Base-by-base conservation (phyloP, 2,888 invertebrate genomes). In the Allophyes oxyacanthae region DNA sequence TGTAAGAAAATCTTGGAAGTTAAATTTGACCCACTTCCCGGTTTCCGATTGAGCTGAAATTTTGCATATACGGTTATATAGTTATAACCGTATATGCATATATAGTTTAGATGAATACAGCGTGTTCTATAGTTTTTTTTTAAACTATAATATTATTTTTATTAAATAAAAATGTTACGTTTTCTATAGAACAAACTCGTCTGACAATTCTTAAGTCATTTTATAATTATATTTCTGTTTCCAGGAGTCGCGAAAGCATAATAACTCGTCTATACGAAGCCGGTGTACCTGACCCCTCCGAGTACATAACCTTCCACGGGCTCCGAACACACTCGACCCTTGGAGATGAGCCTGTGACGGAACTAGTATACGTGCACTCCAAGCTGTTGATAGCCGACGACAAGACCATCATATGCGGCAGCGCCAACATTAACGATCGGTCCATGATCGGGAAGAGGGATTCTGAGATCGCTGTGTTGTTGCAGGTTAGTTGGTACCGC, bases 401-500 rank as follows among this genome's bases (percentile, higher is more conserved):
- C 87, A 96, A 96, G 72, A 95, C 96, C 2, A 96, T 98, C 0
- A 98, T 99, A 65, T 99, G 99, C 79, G 99, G 99, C 13, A 99
- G 99, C 5, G 99, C 99, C 0, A 99, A 99, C 84, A 99, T 99
- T 75, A 99, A 99, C 83, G 99, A 99, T 86, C 94, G 99, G 48
- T 99, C 99, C 53, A 95, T 99, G 95, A 94, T 98, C 50, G 99
- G 99, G 0, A 97, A 96, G 62, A 95, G 99, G 68, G 99, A 99
- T 83, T 99, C 99, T 0, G 99, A 99, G 91, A 96, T 98, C 6
- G 98, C 98, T 2, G 97, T 98, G 11, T 92, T 99, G 38, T 95
- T 99, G 50, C 97, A 98, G 95, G 98, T 96, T 82, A 79, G 73
- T 49, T 34, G 20, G 20, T n/a, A n/a, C n/a, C n/a, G n/a, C n/a